These are phyloP conservation scores for Odontophorus gujanensis DNA, from an alignment of 2,113 vertebrate species.

Conservation along the genomic window DNA sequence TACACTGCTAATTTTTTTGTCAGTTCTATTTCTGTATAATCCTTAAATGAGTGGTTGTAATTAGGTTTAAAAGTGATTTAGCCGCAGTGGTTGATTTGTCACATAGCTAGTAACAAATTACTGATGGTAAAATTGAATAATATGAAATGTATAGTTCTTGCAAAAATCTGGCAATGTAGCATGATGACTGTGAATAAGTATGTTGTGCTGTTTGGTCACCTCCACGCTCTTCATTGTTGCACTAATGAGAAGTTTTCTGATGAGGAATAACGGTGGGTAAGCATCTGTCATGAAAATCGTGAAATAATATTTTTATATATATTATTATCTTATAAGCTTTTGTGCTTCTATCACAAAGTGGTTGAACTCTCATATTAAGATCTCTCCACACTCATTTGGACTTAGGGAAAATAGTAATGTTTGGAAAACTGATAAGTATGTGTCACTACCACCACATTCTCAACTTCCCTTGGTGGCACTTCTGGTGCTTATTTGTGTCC, in stretches of 20 bases:
- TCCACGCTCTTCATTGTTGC: not conserved
- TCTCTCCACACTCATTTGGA: not conserved
- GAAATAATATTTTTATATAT: not conserved
- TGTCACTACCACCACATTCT: fast-evolving
- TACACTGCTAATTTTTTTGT: not conserved
- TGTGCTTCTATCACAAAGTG: not conserved
- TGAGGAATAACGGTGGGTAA: not conserved
- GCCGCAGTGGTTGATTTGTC: not conserved
- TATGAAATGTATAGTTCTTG: not conserved
- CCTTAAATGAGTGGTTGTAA: not conserved
- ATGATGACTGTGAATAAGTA: not conserved
- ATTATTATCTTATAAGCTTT: not conserved
- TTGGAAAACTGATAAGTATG: not conserved
- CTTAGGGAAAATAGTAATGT: not conserved
- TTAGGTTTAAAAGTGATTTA: not conserved
- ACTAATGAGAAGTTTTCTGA: not conserved
- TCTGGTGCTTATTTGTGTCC: not conserved
- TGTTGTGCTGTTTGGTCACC: fast-evolving
- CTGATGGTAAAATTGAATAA: not conserved
- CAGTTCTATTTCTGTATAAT: not conserved
- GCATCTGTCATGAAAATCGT: not conserved
- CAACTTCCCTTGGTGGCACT: not conserved
- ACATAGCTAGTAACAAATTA: not conserved
- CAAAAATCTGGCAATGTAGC: no score
- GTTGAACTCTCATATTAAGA: not conserved